A percentile compares a stretch with the other conserved stretches of the same genome.
These are phyloP conservation scores for Tauraco hartlaubi DNA, from an alignment of 2,797 vertebrate genomes.

Conservation along the genomic window DNA sequence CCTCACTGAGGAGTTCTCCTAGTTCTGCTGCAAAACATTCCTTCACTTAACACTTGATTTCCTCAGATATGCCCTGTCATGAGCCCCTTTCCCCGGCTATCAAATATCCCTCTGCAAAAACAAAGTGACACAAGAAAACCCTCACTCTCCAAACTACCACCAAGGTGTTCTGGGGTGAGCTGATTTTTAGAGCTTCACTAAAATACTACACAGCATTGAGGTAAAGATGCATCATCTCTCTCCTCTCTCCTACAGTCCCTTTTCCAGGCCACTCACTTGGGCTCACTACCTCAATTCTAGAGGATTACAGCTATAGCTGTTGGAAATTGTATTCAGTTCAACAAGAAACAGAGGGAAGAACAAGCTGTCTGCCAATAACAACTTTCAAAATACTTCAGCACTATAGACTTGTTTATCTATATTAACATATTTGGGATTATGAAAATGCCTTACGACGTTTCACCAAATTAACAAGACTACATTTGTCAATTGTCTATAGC, in stretches of 20 bases:
- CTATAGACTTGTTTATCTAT: background rate
- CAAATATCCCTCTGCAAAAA: background rate
- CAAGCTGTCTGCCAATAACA: background rate
- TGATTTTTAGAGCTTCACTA: background rate
- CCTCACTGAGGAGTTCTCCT: background rate
- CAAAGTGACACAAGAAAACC: background rate
- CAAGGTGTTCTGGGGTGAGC: background rate
- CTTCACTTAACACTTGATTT: fast-evolving
- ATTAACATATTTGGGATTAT: background rate
- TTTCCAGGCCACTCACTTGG: background rate
- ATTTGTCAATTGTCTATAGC: background rate
- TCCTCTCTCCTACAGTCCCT: background rate
- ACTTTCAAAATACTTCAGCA: background rate
- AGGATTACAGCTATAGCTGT: background rate
- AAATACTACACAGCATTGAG: background rate
- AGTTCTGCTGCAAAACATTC: background rate
- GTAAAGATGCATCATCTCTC: background rate
- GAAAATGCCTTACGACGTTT: conserved; percentile 24
- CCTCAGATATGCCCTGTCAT: background rate
- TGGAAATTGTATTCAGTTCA: background rate
- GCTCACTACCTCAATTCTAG: background rate
- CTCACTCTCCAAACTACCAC: background rate
- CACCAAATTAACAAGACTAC: background rate
- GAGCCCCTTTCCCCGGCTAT: background rate
- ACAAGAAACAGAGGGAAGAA: background rate